Conservation (phyloP, 2,113 vertebrate genomes). For the Triplophysa tibetana region DNA sequence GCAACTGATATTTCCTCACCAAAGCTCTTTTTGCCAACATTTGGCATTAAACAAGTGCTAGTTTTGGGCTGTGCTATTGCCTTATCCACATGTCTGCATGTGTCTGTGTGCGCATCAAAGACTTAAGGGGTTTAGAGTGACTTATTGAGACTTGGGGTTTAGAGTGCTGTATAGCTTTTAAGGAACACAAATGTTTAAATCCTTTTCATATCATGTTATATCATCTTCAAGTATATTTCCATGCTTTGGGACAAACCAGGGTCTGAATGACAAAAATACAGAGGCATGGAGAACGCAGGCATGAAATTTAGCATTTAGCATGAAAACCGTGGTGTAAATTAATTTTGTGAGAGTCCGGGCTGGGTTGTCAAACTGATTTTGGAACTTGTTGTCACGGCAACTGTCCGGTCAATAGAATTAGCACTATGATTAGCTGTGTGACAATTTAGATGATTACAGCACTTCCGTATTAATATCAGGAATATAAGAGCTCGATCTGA, state of each 20-base stretch:
- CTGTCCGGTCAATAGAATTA: slow-evolving; percentile 15
- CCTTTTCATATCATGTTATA: neutral
- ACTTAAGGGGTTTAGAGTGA: too few species aligned
- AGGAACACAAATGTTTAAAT: neutral
- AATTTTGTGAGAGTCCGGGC: slow-evolving; percentile 10
- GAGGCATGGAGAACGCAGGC: neutral
- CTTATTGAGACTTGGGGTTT: neutral
- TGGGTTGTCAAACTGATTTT: slow-evolving; percentile 41
- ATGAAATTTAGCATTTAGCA: slow-evolving; percentile 29
- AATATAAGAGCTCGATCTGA: neutral
- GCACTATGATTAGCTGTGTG: neutral
- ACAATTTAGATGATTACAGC: slow-evolving; percentile 9
- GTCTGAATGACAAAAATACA: neutral
- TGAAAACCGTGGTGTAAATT: slow-evolving; percentile 26
- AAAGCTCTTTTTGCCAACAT: too few species aligned
- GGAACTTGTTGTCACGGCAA: neutral
- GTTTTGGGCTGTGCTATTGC: neutral
- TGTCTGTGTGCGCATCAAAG: neutral
- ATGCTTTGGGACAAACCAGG: neutral
- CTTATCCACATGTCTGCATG: slow-evolving; percentile 12
- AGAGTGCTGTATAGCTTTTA: neutral
- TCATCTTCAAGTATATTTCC: neutral
- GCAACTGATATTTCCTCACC: too few species aligned
- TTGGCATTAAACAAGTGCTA: too few species aligned
- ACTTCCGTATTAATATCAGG: neutral